Evolutionary conservation across 2,888 invertebrate genomes (phyloP), one percentile per base, ranked within the genome.

Genomic region (Xestoiulus laeticollis): DNA sequence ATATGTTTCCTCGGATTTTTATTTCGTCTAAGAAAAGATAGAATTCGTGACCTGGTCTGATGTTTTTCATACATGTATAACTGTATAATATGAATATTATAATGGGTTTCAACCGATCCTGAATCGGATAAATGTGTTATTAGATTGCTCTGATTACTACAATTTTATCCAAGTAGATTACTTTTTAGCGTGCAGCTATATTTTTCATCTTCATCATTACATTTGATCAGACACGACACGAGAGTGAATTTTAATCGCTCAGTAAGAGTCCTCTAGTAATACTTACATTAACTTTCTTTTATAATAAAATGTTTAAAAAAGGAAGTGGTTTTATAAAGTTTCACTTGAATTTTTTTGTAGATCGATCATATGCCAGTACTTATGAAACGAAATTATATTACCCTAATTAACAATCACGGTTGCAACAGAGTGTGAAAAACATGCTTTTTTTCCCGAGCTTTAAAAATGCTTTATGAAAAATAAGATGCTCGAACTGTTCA

Each of bases 401-500:
- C 26, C 78, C 26, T 78, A 68, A 68, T 68, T 68, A 68, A 26
- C 68, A 22, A 78, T 78, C 30, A 30, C 30, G 78, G 26, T 78
- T 26, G 78, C 78, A 30, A 14, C 78, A 0, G 78, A 78, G 78
- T 78, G 78, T 78, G 78, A 78, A 78, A 78, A 78, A 78, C 78
- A 30, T 6, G 78, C 78, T 78, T 30, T 68, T 68, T 22, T 68
- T n/a, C n/a, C n/a, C 59, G n/a, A n/a, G 5, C 19, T 8, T 10
- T 10, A 68, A 68, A 68, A 68, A 2, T 68, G 22, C 68, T 22
- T 38, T 22, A 22, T 68, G 68, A 68, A 68, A 68, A 26, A 68
- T 26, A 22, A 68, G 26, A 68, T 68, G 68, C 26, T 68, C 78
- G 78, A 78, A 22, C 12, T 78, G 78, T 30, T 78, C 78, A 30